Evolutionary conservation across 2,113 vertebrate genomes (phyloP).

Genomic region (Pseudopipra pipra): DNA sequence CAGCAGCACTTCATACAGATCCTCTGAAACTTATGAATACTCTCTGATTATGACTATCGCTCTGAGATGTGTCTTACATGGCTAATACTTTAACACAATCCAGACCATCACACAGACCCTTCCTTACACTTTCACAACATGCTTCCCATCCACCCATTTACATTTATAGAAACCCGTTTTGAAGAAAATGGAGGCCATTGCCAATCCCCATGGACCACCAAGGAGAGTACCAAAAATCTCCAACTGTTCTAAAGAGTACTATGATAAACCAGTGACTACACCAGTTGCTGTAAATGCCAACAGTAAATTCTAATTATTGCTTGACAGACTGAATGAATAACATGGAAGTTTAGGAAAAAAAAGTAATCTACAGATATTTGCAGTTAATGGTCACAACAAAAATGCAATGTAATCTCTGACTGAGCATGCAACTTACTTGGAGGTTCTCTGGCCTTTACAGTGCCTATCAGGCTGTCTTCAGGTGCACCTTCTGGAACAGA

Average conservation of each 20-base stretch:
- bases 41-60: background rate
- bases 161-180: background rate
- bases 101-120: background rate
- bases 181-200: background rate
- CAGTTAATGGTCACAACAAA: background rate
- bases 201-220: background rate
- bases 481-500: constrained; percentile 80
- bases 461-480: constrained; percentile 78
- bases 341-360: accelerated
- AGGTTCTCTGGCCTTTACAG: constrained; percentile 77
- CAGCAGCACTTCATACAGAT: background rate
- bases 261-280: background rate
- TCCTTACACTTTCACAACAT: background rate
- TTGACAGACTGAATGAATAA: background rate
- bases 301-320: background rate
- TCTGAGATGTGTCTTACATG: background rate
- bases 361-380: background rate
- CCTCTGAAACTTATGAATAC: background rate
- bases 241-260: background rate
- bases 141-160: background rate
- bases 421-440: constrained; percentile 72
- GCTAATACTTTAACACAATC: background rate
- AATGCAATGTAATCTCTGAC: background rate
- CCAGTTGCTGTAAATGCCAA: background rate
- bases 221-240: background rate